These are phyloP conservation scores for Invenusta paracnida DNA, from an alignment of 2,888 invertebrate genomes.

Conservation along the genomic window DNA sequence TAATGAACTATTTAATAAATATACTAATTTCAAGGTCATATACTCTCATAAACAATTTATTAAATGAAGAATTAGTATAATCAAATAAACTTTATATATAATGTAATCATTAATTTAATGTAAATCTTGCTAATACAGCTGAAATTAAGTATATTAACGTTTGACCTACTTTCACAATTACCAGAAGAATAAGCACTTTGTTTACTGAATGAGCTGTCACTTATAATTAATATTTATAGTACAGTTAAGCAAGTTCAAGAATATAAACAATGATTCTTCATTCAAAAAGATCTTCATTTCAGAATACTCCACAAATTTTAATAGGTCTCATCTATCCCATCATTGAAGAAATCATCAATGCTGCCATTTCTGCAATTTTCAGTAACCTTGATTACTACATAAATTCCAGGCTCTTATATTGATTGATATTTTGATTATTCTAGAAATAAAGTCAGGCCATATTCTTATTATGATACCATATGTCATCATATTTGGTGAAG, in stretches of 20 bases:
- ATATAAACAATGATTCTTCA: not conserved
- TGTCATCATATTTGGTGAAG: not conserved
- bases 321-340: conserved; percentile 12
- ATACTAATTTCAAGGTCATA: too few relatives aligned
- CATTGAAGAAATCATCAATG: not conserved
- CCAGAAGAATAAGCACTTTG: too few relatives aligned
- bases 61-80: too few relatives aligned
- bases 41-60: too few relatives aligned
- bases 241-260: not conserved
- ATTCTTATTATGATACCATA: not conserved
- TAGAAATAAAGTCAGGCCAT: not conserved
- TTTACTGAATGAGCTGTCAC: too few relatives aligned
- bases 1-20: too few relatives aligned
- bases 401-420: not conserved
- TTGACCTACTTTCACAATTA: too few relatives aligned
- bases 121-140: too few relatives aligned
- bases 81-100: too few relatives aligned
- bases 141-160: too few relatives aligned
- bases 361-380: not conserved
- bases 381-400: not conserved
- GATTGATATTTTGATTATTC: not conserved
- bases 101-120: too few relatives aligned
- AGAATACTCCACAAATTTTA: conserved; percentile 6
- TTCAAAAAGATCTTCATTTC: not conserved
- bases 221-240: too few relatives aligned